Evolutionary conservation across 2,888 invertebrate species (phyloP).

Genomic region (Eubasilissa splendida): DNA sequence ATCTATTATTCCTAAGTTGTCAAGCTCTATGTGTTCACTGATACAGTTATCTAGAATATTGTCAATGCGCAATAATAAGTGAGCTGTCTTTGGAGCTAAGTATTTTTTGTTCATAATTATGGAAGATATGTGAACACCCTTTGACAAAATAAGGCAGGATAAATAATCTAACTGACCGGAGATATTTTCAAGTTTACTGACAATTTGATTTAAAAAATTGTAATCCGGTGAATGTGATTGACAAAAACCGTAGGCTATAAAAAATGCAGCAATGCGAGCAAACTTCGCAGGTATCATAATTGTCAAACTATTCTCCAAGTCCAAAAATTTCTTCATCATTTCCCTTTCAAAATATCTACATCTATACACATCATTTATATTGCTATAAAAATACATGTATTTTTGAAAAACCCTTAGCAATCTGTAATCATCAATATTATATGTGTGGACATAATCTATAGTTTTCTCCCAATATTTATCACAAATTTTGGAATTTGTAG

Average conservation of each 20-base stretch:
- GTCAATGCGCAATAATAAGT: slow-evolving; percentile 24
- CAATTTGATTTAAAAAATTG: slow-evolving; percentile 17
- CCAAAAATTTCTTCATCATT: slow-evolving; percentile 39
- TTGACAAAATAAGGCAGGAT: slow-evolving; percentile 48
- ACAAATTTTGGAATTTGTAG: slow-evolving; percentile 30
- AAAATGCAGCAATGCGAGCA: slow-evolving; percentile 41
- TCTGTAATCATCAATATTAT: slow-evolving; percentile 30
- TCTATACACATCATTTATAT: slow-evolving; percentile 36
- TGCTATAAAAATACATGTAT: slow-evolving; percentile 54
- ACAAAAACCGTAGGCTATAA: slow-evolving; percentile 38
- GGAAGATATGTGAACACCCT: slow-evolving; percentile 39
- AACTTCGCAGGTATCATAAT: slow-evolving; percentile 5
- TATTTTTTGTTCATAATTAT: not conserved
- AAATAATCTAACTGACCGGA: slow-evolving; percentile 39
- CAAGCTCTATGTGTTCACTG: slow-evolving; percentile 4
- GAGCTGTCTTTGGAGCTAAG: slow-evolving; percentile 9
- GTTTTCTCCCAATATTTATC: slow-evolving; percentile 46
- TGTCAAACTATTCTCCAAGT: slow-evolving; percentile 21
- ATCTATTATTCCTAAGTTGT: slow-evolving; percentile 25
- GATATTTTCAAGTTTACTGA: slow-evolving; percentile 43
- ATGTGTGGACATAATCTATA: not conserved
- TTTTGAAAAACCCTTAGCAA: slow-evolving; percentile 43
- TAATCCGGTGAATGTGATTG: not conserved
- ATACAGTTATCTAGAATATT: slow-evolving; percentile 40
- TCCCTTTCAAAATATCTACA: slow-evolving; percentile 47